phyloP scores from a whole-genome alignment of 2,113 vertebrate species.

The Parus major region DNA sequence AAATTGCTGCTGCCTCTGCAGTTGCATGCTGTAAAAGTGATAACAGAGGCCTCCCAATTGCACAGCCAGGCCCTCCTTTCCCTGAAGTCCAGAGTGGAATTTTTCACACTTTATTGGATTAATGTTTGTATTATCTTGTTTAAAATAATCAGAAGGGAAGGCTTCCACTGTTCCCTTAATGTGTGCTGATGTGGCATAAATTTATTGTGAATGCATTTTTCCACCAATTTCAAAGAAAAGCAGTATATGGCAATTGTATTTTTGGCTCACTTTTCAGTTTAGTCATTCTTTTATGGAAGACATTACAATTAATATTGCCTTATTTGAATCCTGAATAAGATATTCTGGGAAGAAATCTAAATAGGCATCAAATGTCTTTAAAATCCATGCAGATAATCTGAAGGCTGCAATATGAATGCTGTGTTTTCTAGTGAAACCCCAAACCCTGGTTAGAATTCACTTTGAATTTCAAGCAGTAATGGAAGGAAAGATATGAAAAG shows the following conservation, averaged over 20 bases:
- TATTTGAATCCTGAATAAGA: background rate
- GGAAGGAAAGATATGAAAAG: background rate
- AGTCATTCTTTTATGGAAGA: background rate
- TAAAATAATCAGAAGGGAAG: background rate
- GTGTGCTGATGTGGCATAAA: background rate
- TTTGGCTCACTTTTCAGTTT: background rate
- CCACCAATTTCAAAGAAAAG: background rate
- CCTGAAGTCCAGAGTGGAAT: background rate
- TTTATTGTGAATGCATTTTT: background rate
- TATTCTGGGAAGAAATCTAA: background rate
- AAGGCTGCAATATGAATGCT: background rate
- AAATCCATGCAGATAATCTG: background rate
- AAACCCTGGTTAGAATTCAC: background rate
- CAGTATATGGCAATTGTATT: accelerated
- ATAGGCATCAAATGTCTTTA: background rate
- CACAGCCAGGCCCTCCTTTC: background rate
- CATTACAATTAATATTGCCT: too few species aligned
- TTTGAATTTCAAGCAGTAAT: background rate
- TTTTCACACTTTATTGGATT: background rate
- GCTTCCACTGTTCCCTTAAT: background rate
- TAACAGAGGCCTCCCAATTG: background rate
- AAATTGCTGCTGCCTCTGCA: background rate
- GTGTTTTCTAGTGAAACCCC: background rate
- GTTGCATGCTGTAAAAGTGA: background rate
- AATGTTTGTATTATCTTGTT: background rate